These are phyloP conservation scores for Bubalus kerabau DNA, from an alignment of 2,113 vertebrate genomes.

Conservation along the genomic window DNA sequence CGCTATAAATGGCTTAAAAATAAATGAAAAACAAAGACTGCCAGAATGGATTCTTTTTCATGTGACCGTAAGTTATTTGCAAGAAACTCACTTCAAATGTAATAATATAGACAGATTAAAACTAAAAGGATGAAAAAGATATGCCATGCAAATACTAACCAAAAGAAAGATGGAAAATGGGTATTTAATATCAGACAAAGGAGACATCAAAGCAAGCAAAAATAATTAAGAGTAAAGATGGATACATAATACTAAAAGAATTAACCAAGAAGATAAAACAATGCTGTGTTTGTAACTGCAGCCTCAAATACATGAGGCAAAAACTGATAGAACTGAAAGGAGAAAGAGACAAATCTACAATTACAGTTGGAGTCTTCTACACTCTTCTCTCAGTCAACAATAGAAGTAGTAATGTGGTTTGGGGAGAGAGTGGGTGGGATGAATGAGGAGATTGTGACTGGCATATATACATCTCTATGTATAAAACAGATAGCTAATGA, in stretches of 20 bases:
- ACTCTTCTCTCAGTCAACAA: background rate
- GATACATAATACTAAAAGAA: background rate
- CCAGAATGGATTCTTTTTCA: background rate
- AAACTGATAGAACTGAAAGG: background rate
- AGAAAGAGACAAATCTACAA: background rate
- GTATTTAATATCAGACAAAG: background rate
- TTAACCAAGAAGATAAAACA: background rate
- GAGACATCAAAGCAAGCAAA: background rate
- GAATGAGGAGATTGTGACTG: background rate
- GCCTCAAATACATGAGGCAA: background rate
- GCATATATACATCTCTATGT: background rate
- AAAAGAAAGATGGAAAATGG: background rate
- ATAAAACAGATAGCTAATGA: background rate
- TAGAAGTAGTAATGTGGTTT: background rate
- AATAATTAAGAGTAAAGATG: background rate
- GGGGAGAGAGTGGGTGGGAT: background rate
- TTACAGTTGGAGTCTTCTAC: background rate
- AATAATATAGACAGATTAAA: background rate
- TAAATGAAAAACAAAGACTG: background rate
- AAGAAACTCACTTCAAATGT: background rate
- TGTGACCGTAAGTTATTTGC: background rate
- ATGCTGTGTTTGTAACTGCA: background rate
- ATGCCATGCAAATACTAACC: background rate
- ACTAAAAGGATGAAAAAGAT: background rate
- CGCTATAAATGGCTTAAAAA: background rate